phyloP scores from a whole-genome alignment of 2,113 vertebrate genomes.

The Melozone crissalis region DNA sequence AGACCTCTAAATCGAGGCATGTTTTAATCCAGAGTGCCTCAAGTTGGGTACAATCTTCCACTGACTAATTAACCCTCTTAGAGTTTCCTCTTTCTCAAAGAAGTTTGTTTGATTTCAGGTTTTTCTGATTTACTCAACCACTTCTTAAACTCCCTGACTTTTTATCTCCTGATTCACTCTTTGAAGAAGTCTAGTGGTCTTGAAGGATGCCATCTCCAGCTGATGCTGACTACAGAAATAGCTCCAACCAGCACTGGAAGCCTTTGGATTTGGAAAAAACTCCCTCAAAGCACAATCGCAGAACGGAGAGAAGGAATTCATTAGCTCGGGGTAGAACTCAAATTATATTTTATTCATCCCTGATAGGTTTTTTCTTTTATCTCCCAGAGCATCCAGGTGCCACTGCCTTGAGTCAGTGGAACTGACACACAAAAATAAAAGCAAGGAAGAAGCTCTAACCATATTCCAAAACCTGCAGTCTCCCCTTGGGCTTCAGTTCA shows the following conservation, averaged over 20 bases:
- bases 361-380: slow-evolving; percentile 32
- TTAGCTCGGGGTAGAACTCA: neutral
- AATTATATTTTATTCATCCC: slow-evolving; percentile 40
- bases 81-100: neutral
- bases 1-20: neutral
- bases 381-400: slow-evolving; percentile 28
- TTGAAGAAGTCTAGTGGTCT: slow-evolving; percentile 47
- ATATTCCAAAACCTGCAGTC: neutral
- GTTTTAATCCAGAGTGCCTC: neutral
- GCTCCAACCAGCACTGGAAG: neutral
- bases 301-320: neutral
- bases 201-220: slow-evolving; percentile 21
- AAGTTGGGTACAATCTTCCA: neutral
- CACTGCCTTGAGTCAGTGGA: slow-evolving; percentile 9
- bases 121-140: slow-evolving; percentile 19
- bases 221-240: slow-evolving; percentile 22
- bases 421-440: neutral
- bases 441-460: neutral
- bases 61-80: slow-evolving; percentile 13
- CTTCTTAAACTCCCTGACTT: neutral
- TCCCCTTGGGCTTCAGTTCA: slow-evolving; percentile 16
- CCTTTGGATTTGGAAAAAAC: neutral
- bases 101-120: neutral
- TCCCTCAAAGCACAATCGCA: neutral
- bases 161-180: slow-evolving; percentile 1